Evolutionary conservation across 2,113 vertebrate genomes (phyloP), one percentile per base, ranked within the genome.

Genomic region (Glareola pratincola): DNA sequence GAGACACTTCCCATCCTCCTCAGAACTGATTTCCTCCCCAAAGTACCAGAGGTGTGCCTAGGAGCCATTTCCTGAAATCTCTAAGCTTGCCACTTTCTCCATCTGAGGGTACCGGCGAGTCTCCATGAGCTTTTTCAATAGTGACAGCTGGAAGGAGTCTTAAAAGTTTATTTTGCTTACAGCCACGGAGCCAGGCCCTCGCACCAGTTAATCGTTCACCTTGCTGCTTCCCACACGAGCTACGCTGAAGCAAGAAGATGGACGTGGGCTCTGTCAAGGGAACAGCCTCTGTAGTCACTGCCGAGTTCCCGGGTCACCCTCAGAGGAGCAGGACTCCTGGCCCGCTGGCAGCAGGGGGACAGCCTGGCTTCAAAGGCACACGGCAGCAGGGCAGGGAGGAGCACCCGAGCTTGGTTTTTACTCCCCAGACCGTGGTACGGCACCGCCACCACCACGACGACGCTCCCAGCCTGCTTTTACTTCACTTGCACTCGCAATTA

Each of bases 251-350:
- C 64, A 53, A 67, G 73, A 64, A 53, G 90, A 71, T 53, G 54
- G 48, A 66, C 2, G 0, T 60, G 73, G 68, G 63, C 67, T 89
- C 80, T 72, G 32, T 41, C 76, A 81, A 74, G 64, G 84, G 64
- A 95, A 53, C 17, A 24, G 2, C 34, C 34, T 57, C 47, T 51
- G 71, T 8, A 29, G 64, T 3, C 72, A 10, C 81, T 90, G 76
- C 90, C 74, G 71, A 48, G 73, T 3, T 75, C 64, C 51, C 3
- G 5, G 63, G 77, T 77, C 76, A 84, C 64, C 60, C 87, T 26
- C 82, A n/a, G 41, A 18, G 0, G 0, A 50, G 21, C 0, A 5
- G 2, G 9, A 22, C 34, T 50, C 64, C 48, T 5, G 8, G 27
- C 1, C 29, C 43, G 39, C 63, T 12, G 24, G 21, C 69, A 69